phyloP scores from a whole-genome alignment of 2,888 invertebrate genomes.

The Neocrepidodera transversa region DNA sequence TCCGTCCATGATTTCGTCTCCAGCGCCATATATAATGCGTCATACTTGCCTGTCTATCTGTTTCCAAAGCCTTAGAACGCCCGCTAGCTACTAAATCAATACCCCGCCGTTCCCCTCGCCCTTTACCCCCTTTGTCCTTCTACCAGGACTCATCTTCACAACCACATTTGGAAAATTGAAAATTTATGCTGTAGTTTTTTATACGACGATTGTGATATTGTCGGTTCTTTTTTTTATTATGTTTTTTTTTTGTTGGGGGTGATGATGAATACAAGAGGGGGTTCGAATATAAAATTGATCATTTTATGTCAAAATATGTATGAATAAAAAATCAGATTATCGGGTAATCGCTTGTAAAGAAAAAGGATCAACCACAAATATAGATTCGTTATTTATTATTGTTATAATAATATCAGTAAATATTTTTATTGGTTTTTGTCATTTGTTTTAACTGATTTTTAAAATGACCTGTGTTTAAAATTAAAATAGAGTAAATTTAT shows the following conservation, averaged over 20 bases:
- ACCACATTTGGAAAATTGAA: constrained; percentile 51
- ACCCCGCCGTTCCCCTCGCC: constrained; percentile 52
- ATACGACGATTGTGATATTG: not conserved
- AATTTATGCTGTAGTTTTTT: constrained; percentile 43
- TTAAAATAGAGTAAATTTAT: no score
- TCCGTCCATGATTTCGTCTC: constrained; percentile 56
- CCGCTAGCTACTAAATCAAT: constrained; percentile 62
- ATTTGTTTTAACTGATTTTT: no score
- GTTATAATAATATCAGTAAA: no score
- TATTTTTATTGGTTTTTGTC: no score
- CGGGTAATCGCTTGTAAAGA: no score
- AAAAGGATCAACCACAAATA: no score
- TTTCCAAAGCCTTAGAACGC: constrained; percentile 60
- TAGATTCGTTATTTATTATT: no score
- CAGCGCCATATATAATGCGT: constrained; percentile 62
- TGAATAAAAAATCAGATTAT: no score
- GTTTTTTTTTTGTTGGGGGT: not conserved
- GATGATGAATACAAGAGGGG: not conserved
- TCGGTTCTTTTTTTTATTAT: constrained; percentile 1
- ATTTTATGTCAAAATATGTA: not conserved
- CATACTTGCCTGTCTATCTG: constrained; percentile 62
- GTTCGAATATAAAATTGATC: not conserved
- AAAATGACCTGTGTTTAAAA: no score
- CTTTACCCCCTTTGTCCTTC: constrained; percentile 46
- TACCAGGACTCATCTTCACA: constrained; percentile 51